A percentile compares a stretch with the other conserved stretches of the same genome.
Evolutionary conservation across 2,797 vertebrate genomes (phyloP).

Genomic region (Xiphorhynchus erythropygius): DNA sequence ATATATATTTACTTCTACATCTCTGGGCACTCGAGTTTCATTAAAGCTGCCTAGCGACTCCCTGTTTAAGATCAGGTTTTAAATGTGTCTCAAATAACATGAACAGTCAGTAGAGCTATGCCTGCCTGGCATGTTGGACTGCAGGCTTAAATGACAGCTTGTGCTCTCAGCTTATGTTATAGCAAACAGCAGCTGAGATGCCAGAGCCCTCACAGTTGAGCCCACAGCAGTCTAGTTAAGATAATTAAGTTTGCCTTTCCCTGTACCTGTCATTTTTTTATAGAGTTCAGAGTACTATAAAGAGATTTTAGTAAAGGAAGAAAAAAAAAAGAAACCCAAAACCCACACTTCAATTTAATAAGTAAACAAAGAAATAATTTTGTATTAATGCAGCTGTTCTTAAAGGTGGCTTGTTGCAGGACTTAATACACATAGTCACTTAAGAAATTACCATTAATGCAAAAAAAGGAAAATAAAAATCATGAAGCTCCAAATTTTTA

Average conservation of each 20-base stretch:
- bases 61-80: neutral
- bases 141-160: neutral
- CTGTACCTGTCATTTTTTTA: neutral
- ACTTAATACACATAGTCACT: neutral
- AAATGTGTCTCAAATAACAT: constrained; percentile 6
- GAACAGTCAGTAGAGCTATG: neutral
- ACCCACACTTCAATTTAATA: neutral
- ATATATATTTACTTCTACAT: neutral
- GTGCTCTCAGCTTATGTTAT: neutral
- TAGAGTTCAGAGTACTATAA: neutral
- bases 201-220: neutral
- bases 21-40: neutral
- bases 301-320: neutral
- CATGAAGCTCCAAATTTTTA: neutral
- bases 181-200: neutral
- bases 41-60: neutral
- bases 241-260: neutral
- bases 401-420: neutral
- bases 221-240: neutral
- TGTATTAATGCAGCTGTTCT: neutral
- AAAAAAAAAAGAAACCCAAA: neutral
- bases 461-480: neutral
- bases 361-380: neutral
- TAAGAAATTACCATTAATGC: neutral
- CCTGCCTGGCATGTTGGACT: neutral